A percentile compares a stretch with the other conserved stretches of the same genome.
Conservation (phyloP, 2,113 vertebrate species). For the Ornithorhynchus anatinus region DNA sequence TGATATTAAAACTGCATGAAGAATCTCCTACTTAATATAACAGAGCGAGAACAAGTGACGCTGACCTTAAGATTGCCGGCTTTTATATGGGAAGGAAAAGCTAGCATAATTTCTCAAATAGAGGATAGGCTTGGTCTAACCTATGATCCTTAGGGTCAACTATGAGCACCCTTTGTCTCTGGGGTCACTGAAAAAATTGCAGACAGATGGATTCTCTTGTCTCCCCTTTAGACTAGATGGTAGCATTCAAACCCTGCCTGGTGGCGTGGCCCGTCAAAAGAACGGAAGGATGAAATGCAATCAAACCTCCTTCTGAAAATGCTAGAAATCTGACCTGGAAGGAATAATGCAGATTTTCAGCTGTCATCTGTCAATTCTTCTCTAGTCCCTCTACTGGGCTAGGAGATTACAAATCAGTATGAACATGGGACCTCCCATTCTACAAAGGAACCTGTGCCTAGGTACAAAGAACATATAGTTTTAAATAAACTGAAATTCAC, state of each 20-base stretch:
- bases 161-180: not conserved
- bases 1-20: slow-evolving; percentile 9
- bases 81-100: not conserved
- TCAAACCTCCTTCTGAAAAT: not conserved
- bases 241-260: not conserved
- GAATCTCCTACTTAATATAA: slow-evolving; percentile 4
- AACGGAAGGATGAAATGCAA: not conserved
- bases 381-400: not conserved
- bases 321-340: not conserved
- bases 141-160: not conserved
- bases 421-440: too few relatives aligned
- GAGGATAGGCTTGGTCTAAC: not conserved
- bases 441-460: too few relatives aligned
- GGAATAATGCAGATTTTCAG: not conserved
- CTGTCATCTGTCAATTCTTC: rapidly evolving
- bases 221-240: not conserved
- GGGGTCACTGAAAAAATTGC: not conserved
- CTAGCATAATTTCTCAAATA: not conserved
- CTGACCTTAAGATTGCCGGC: not conserved
- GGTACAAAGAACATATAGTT: too few relatives aligned
- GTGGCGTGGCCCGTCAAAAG: not conserved
- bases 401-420: not conserved
- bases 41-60: slow-evolving; percentile 2
- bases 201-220: not conserved
- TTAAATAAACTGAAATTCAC: too few relatives aligned